Base-by-base conservation (phyloP, 2,888 invertebrate species). In the Lepidonotus clava region DNA sequence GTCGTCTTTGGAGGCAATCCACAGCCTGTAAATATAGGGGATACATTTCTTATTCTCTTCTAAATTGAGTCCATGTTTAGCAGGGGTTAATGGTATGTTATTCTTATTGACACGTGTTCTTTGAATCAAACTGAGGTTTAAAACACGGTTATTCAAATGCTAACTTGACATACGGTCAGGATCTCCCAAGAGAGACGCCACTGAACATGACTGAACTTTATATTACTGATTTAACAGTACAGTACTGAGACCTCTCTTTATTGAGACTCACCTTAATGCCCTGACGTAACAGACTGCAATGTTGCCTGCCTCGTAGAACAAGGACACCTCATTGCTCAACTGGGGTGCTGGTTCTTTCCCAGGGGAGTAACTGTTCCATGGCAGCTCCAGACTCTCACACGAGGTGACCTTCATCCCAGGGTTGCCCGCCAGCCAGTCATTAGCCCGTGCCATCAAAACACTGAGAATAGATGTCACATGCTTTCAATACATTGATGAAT, bases 11-110 rank as follows among this genome's bases (percentile, higher is more conserved):
- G 85, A 53, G 24, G 32, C 40, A 1, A 87, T 56, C 85, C 85
- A 87, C 41, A 87, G 24, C 46, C 87, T 87, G 84, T 32, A 5
- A 36, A 14, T 21, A 21, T 21, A 66, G 8, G 28, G 24, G 8
- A 66, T 24, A 51, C 51, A 51, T 14, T 51, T 51, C 21, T 14
- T 51, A 51, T n/a, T n/a, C n/a, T n/a, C n/a, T n/a, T n/a, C n/a
- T n/a, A n/a, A n/a, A n/a, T n/a, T n/a, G n/a, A n/a, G n/a, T n/a
- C n/a, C n/a, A n/a, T n/a, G n/a, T n/a, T n/a, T n/a, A n/a, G n/a
- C n/a, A n/a, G n/a, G n/a, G n/a, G n/a, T n/a, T n/a, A n/a, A n/a
- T n/a, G n/a, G n/a, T n/a, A n/a, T n/a, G n/a, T n/a, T n/a, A n/a
- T n/a, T n/a, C n/a, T n/a, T n/a, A n/a, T n/a, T n/a, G n/a, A n/a